These are phyloP conservation scores for Coregonus clupeaformis DNA, from an alignment of 2,113 vertebrate genomes.

Conservation along the genomic window DNA sequence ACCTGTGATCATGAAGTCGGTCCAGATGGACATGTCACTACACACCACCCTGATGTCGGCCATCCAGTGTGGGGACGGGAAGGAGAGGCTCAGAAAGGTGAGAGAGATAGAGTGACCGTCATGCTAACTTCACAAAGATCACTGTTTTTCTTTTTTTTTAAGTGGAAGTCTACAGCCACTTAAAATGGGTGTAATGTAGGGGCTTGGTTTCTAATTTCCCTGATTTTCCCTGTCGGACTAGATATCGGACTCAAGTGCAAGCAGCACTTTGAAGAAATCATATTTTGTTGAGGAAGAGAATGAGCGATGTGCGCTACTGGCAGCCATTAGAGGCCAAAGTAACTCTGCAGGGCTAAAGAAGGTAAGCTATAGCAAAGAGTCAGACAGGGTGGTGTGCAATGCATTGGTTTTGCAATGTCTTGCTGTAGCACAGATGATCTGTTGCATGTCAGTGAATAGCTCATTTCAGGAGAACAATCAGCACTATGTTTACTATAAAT, in stretches of 20 bases:
- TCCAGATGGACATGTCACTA: constrained; percentile 82
- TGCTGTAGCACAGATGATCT: background rate
- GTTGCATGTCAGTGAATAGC: background rate
- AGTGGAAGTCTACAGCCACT: background rate
- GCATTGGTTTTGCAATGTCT: background rate
- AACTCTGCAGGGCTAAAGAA: constrained; percentile 78
- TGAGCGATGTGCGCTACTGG: constrained; percentile 82
- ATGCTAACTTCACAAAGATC: background rate
- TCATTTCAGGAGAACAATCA: background rate
- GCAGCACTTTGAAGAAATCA: constrained; percentile 57
- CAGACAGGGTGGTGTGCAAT: background rate
- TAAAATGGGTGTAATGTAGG: background rate
- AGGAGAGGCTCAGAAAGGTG: constrained; percentile 87
- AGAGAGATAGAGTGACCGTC: constrained; percentile 15
- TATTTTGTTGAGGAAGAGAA: constrained; percentile 74
- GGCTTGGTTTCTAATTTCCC: background rate
- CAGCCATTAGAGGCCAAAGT: constrained; percentile 84
- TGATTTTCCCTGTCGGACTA: constrained; percentile 40
- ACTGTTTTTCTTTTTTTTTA: too few relatives aligned
- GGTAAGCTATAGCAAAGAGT: constrained; percentile 66
- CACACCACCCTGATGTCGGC: constrained; percentile 92
- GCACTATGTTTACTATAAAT: constrained; percentile 19
- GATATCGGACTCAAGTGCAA: constrained; percentile 65
- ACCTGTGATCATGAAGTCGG: constrained; percentile 79
- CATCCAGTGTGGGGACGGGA: constrained; percentile 84